Base-by-base conservation (phyloP, 2,888 invertebrate species). In the Tetropium fuscum region DNA sequence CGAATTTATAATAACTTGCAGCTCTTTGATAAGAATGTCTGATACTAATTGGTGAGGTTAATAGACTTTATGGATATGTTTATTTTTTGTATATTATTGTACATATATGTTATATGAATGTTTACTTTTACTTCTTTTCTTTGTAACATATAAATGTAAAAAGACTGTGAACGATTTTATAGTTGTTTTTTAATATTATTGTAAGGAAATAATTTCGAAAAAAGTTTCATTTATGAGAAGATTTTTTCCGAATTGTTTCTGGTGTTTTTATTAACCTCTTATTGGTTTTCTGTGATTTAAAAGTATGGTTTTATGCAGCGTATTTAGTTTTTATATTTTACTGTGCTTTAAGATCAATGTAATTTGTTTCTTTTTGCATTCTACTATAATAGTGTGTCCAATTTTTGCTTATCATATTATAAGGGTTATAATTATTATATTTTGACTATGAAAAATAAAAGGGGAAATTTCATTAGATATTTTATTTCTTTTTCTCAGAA, bases 401-500 rank as follows among this genome's bases (percentile, higher is more conserved):
- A 76, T 75, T 73, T 73, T 75, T 74, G 76, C 76, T 77, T 76
- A 75, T 71, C 73, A 70, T 75, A 72, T 69, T 71, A 69, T 73
- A 73, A 75, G 75, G 74, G 74, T 74, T 74, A 73, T 66, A 70
- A 73, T 75, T 74, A 75, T 76, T 76, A 76, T 76, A 76, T 77
- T 77, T 76, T 77, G 75, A 76, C 74, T 76, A 76, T 74, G 72
- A 75, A 76, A 70, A 76, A 74, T 74, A 74, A 74, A 74, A 51
- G 64, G 41, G 61, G 68, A 72, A 68, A 69, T 59, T 58, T 60
- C 48, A 58, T n/a, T n/a, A n/a, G n/a, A 49, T 19, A 32, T 18
- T 18, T 11, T 38, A 16, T 51, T 16, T 56, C 11, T 49, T 61
- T 58, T 51, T 5, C 18, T n/a, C 18, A 38, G 8, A 18, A 16